These are phyloP conservation scores for Thinocorus orbignyianus DNA, from an alignment of 2,113 vertebrate genomes.

Conservation along the genomic window DNA sequence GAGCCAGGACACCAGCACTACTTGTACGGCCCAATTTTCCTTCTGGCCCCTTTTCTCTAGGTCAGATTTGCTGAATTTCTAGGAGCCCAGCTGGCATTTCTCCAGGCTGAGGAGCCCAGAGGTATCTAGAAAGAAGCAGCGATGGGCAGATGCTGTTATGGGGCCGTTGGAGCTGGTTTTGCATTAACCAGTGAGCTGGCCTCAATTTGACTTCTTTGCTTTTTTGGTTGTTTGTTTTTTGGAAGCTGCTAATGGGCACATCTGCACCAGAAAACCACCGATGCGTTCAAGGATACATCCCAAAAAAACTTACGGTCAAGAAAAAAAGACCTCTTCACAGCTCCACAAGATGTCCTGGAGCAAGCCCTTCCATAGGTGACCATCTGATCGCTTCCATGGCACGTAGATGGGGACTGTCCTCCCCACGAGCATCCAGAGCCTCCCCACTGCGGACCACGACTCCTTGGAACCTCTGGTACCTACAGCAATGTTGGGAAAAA, in stretches of 20 bases:
- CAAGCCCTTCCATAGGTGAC: not conserved
- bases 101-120: not conserved
- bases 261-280: not conserved
- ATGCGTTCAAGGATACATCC: not conserved
- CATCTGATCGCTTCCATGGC: rapidly evolving
- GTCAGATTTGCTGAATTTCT: not conserved
- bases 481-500: rapidly evolving
- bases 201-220: not conserved
- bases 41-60: not conserved
- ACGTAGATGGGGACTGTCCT: rapidly evolving
- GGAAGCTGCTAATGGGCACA: not conserved
- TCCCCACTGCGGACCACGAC: rapidly evolving
- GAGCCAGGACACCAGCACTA: not conserved
- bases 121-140: not conserved
- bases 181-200: not conserved
- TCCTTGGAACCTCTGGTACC: rapidly evolving
- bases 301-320: not conserved
- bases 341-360: not conserved
- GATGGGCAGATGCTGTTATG: not conserved
- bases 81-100: not conserved
- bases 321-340: not conserved
- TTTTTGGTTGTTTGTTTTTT: too few relatives aligned
- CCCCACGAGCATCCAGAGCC: not conserved
- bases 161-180: not conserved
- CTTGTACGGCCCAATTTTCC: not conserved